Conservation (phyloP, 2,797 vertebrate genomes). For the Malacoctenus gilli region DNA sequence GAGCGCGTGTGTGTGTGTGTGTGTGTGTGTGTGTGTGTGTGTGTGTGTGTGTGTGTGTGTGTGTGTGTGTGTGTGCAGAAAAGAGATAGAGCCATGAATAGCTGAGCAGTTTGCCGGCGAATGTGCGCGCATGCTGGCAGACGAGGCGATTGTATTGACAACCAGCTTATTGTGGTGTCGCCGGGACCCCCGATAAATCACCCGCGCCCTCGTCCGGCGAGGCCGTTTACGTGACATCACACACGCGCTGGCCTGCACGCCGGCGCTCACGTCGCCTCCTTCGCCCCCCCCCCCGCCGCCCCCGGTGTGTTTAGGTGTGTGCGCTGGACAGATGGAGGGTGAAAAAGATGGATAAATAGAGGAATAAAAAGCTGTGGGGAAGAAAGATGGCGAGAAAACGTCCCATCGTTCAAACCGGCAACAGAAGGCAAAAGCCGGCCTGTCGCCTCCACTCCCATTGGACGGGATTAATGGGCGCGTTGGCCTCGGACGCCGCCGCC, state of each 20-base stretch:
- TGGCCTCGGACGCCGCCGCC: too few species aligned
- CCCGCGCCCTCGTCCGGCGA: conserved; percentile 25
- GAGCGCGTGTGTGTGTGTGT: not conserved
- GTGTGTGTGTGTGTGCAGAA: conserved; percentile 3
- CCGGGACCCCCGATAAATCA: conserved; percentile 50
- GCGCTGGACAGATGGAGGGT: conserved; percentile 10
- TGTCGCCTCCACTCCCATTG: too few species aligned
- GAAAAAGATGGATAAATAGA: too few species aligned
- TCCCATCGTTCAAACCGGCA: conserved; percentile 5
- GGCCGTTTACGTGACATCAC: conserved; percentile 45
- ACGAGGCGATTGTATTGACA: conserved; percentile 58
- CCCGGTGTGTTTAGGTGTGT: not conserved
- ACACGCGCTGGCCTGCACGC: too few species aligned
- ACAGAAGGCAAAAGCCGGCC: not conserved
- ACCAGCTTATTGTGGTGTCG: conserved; percentile 48
- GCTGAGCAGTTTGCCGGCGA: conserved; percentile 11
- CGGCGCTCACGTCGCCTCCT: not conserved
- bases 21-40: conserved; percentile 9
- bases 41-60: conserved; percentile 1
- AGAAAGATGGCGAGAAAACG: conserved; percentile 1
- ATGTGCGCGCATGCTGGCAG: conserved; percentile 18
- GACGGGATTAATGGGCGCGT: too few species aligned
- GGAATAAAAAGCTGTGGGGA: conserved; percentile 7
- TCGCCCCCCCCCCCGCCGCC: not conserved
- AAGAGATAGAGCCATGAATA: conserved; percentile 48